These are phyloP conservation scores for Lepidochrysops patricia DNA, from an alignment of 2,888 invertebrate species.

Conservation along the genomic window DNA sequence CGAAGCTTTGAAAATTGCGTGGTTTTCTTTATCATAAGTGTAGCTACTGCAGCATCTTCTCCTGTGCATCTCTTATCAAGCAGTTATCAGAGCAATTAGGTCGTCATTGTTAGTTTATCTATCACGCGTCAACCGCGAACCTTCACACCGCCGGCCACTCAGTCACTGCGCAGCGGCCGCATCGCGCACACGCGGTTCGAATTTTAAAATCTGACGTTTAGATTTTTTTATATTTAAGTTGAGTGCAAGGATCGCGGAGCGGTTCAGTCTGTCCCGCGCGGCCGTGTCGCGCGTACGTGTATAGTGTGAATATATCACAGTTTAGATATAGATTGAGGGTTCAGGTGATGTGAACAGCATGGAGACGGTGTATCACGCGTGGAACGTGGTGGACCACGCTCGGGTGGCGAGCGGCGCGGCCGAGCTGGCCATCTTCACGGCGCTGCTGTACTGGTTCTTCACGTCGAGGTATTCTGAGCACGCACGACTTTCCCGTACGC, in stretches of 20 bases:
- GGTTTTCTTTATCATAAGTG: not conserved
- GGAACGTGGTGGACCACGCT: conserved; percentile 66
- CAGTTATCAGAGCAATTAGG: not conserved
- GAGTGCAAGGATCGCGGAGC: not conserved
- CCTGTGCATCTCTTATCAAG: not conserved
- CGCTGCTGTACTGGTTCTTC: conserved; percentile 77
- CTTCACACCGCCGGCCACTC: not conserved
- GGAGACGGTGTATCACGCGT: conserved; percentile 65
- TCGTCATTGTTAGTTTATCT: conserved; percentile 14
- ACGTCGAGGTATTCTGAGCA: conserved; percentile 64
- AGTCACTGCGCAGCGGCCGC: not conserved
- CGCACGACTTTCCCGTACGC: not conserved
- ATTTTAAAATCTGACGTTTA: not conserved
- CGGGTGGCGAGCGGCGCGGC: conserved; percentile 74
- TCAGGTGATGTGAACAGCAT: conserved; percentile 61
- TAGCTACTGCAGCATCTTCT: not conserved
- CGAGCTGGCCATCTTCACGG: conserved; percentile 76
- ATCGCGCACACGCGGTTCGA: not conserved
- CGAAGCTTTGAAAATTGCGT: too few species aligned
- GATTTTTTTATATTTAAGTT: not conserved
- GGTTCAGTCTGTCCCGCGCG: not conserved
- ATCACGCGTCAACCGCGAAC: conserved; percentile 23
- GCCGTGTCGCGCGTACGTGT: not conserved
- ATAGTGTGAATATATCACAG: not conserved
- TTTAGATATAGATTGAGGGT: conserved; percentile 41